Conservation (phyloP, 2,888 invertebrate species). For the Cephus nigrinus region DNA sequence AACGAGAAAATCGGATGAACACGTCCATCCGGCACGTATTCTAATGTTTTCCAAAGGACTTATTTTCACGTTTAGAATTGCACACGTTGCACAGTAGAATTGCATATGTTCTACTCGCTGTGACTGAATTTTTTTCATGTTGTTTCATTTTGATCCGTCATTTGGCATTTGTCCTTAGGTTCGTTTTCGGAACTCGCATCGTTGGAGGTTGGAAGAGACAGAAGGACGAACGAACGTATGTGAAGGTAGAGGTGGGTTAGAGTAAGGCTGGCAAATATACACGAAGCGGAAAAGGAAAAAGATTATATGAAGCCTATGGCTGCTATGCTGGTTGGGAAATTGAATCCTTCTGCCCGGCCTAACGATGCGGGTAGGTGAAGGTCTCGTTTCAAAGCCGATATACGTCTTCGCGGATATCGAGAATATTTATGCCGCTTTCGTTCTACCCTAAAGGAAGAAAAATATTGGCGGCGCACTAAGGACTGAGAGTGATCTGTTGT, state of each 20-base stretch:
- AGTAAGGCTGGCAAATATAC: neutral
- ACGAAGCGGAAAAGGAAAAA: too few species aligned
- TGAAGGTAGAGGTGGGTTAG: neutral
- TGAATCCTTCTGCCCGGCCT: neutral
- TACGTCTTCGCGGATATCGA: constrained; percentile 10
- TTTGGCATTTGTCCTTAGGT: neutral
- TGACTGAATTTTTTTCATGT: neutral
- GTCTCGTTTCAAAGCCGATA: constrained; percentile 1
- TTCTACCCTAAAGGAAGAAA: constrained; percentile 28
- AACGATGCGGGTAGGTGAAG: neutral
- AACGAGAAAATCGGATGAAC: neutral
- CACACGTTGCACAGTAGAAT: neutral
- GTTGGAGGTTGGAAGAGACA: neutral
- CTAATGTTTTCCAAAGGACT: neutral
- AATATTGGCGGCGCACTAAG: constrained; percentile 22
- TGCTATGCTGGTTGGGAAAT: neutral
- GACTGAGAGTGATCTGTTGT: constrained; percentile 22
- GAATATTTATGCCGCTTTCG: constrained; percentile 12
- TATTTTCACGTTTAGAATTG: neutral
- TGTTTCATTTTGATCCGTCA: neutral
- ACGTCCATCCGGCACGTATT: neutral
- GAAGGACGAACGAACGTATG: neutral
- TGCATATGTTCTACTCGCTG: neutral
- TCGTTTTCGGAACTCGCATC: neutral
- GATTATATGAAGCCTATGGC: neutral